A percentile compares a stretch with the other conserved stretches of the same genome.
These are phyloP conservation scores for Climacteris rufus DNA, from an alignment of 2,113 vertebrate genomes.

Conservation along the genomic window DNA sequence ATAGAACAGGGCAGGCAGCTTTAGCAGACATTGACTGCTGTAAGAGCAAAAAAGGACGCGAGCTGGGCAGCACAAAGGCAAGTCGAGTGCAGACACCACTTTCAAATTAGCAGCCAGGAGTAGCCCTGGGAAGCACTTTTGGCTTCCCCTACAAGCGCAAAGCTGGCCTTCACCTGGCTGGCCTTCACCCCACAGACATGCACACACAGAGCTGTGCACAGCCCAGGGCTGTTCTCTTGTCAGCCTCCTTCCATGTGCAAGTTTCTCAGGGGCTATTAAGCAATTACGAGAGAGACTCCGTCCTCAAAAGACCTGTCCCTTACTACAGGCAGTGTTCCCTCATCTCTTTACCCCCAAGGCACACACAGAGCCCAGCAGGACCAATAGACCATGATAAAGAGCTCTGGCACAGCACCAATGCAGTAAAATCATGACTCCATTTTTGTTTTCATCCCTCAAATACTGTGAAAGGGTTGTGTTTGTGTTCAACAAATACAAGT, in stretches of 20 bases:
- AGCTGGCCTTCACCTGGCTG: rapidly evolving
- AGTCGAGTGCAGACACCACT: neutral
- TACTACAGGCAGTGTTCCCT: neutral
- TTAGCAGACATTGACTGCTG: neutral
- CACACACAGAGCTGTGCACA: rapidly evolving
- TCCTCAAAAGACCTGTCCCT: rapidly evolving
- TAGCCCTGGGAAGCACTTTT: neutral
- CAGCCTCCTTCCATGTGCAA: rapidly evolving
- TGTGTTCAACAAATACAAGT: too few relatives aligned
- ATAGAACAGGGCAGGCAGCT: neutral
- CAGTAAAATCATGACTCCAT: neutral
- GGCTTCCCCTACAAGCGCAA: neutral
- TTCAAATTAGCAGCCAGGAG: neutral
- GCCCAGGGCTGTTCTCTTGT: neutral
- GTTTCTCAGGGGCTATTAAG: neutral
- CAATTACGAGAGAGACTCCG: neutral
- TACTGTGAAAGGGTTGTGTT: neutral
- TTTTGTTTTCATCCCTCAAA: neutral
- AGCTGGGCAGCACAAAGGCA: rapidly evolving
- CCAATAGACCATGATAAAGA: neutral
- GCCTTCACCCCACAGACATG: rapidly evolving
- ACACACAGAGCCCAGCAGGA: neutral
- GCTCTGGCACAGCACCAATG: neutral
- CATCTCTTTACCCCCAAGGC: neutral
- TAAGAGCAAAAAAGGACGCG: neutral